phyloP scores from a whole-genome alignment of 2,888 invertebrate species.

The Dysmachus trigonus region DNA sequence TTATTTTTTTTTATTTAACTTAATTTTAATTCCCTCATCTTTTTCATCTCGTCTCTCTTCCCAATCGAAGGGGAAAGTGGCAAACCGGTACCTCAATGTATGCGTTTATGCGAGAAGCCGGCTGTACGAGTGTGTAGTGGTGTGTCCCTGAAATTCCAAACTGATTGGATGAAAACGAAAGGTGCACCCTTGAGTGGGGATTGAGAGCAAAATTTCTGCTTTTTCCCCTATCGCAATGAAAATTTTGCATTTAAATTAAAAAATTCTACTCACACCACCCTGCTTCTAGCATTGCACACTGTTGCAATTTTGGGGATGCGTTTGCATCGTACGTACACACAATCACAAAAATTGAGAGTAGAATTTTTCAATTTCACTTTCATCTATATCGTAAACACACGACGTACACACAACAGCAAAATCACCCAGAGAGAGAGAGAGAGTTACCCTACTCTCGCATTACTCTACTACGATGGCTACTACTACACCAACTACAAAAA shows the following conservation, averaged over 20 bases:
- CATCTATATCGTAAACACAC: slow-evolving; percentile 8
- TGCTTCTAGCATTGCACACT: background rate
- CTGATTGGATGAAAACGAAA: slow-evolving; percentile 71
- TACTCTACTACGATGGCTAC: background rate
- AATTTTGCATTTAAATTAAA: background rate
- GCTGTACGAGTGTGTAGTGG: background rate
- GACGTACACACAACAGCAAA: too few relatives aligned
- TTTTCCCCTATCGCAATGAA: background rate
- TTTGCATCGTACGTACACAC: background rate
- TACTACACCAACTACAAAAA: background rate
- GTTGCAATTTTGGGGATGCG: background rate
- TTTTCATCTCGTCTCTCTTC: too few relatives aligned
- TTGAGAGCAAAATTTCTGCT: background rate
- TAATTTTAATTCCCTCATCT: background rate
- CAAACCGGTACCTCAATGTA: background rate
- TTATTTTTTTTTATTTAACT: background rate
- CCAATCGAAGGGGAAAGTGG: background rate
- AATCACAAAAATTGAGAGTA: background rate
- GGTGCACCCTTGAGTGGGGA: slow-evolving; percentile 61
- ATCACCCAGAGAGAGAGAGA: background rate
- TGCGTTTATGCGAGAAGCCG: background rate
- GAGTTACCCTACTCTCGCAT: background rate
- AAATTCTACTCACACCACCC: background rate
- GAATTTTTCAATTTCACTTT: slow-evolving; percentile 37
- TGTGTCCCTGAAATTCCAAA: slow-evolving; percentile 50